Conservation (phyloP, 1,140 invertebrate genomes). For the Aradophagus sp. region DNA sequence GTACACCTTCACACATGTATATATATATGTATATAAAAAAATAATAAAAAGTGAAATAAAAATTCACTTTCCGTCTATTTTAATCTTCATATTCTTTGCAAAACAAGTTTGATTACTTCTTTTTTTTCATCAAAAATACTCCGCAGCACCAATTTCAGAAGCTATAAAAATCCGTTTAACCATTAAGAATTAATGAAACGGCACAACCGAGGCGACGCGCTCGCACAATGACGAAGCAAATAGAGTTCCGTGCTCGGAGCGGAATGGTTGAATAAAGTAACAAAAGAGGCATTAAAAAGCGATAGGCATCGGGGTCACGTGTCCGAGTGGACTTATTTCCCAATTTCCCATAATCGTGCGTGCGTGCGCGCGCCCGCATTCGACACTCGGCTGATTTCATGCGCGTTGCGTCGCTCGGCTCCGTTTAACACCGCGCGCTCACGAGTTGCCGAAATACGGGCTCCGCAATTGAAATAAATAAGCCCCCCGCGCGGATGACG, state of each 20-base stretch:
- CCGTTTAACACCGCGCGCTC: constrained; percentile 25
- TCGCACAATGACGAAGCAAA: too few species aligned
- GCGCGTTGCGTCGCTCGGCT: constrained; percentile 29
- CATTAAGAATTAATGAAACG: too few species aligned
- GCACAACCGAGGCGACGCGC: too few species aligned
- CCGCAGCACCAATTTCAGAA: too few species aligned
- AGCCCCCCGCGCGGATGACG: constrained; percentile 47
- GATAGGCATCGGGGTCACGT: constrained; percentile 43
- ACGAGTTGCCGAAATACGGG: constrained; percentile 62
- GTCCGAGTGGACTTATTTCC: constrained; percentile 40
- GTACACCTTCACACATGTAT: too few species aligned
- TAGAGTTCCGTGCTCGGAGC: neutral
- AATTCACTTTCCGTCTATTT: too few species aligned
- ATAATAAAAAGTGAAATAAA: too few species aligned
- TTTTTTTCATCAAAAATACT: too few species aligned
- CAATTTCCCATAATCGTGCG: constrained; percentile 53
- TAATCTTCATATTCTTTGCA: too few species aligned
- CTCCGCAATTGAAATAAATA: constrained; percentile 63
- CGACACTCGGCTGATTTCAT: constrained; percentile 37
- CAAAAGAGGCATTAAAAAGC: constrained; percentile 34
- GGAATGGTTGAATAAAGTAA: constrained; percentile 28
- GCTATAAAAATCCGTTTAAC: too few species aligned
- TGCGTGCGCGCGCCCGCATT: constrained; percentile 59
- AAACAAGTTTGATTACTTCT: too few species aligned
- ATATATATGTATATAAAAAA: too few species aligned